Percentiles rank a stretch among this genome's conserved stretches.
Evolutionary conservation across 1,140 invertebrate genomes (phyloP).

Genomic region (Aphidius gifuensis): DNA sequence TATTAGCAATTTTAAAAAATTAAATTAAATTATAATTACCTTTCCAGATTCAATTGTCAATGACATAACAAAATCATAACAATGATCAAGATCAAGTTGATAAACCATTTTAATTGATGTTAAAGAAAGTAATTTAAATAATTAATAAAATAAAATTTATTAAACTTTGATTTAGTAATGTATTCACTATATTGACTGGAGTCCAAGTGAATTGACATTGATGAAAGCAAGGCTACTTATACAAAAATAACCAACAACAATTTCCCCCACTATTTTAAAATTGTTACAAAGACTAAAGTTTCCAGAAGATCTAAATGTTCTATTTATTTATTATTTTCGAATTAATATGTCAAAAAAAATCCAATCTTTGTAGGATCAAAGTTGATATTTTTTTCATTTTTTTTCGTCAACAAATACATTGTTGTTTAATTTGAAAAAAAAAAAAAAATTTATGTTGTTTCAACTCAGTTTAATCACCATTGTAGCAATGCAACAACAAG

Average conservation of each 20-base stretch:
- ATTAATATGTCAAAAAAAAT: too few relatives aligned
- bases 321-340: too few relatives aligned
- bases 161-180: not conserved
- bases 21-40: constrained; percentile 18
- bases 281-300: too few relatives aligned
- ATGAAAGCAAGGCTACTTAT: constrained; percentile 14
- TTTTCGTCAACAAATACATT: too few relatives aligned
- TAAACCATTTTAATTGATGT: constrained; percentile 10
- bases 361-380: too few relatives aligned
- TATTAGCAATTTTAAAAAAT: not conserved
- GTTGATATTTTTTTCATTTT: too few relatives aligned
- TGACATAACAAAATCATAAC: constrained; percentile 28
- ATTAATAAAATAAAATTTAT: not conserved
- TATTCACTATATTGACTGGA: not conserved
- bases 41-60: constrained; percentile 29
- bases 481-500: too few relatives aligned
- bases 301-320: too few relatives aligned
- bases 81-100: constrained; percentile 24
- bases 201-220: constrained; percentile 16
- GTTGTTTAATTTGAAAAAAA: too few relatives aligned
- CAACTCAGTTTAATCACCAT: too few relatives aligned
- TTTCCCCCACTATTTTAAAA: constrained; percentile 7
- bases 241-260: not conserved
- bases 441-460: too few relatives aligned
- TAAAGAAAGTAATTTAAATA: not conserved